Percentiles rank a stretch among this genome's conserved stretches.
Evolutionary conservation across 1,140 invertebrate genomes (phyloP).

Genomic region (Octopus bimaculoides): DNA sequence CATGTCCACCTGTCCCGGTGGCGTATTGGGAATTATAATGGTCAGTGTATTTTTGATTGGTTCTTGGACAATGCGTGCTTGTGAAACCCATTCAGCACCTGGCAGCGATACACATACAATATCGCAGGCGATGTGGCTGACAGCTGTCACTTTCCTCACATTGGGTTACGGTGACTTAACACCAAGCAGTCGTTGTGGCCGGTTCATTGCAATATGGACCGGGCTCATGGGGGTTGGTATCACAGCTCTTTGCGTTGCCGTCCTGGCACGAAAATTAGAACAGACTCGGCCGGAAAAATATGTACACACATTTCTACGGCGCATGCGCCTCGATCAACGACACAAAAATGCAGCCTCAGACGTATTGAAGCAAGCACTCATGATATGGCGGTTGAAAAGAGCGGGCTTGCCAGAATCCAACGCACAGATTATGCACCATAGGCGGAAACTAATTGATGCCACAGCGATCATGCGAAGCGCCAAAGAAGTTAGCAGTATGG

Average conservation of each 20-base stretch:
- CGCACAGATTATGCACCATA: conserved; percentile 30
- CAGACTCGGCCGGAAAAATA: conserved; percentile 40
- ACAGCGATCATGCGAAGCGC: conserved; percentile 39
- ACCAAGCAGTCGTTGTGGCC: conserved; percentile 50
- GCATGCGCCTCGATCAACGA: conserved; percentile 35
- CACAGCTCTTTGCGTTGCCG: conserved; percentile 50
- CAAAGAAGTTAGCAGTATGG: conserved; percentile 14
- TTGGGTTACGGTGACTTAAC: conserved; percentile 55
- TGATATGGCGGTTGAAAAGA: conserved; percentile 31
- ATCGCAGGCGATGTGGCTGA: conserved; percentile 50
- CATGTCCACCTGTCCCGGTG: conserved; percentile 50
- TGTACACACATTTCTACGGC: conserved; percentile 39
- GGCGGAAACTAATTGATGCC: conserved; percentile 37
- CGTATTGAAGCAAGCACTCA: conserved; percentile 36
- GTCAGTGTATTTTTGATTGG: conserved; percentile 43
- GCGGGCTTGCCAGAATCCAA: conserved; percentile 23
- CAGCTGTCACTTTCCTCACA: conserved; percentile 55
- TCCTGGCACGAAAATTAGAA: conserved; percentile 41
- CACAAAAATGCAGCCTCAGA: conserved; percentile 38
- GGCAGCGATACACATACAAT: conserved; percentile 20
- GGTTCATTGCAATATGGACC: conserved; percentile 48
- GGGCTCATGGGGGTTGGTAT: conserved; percentile 48
- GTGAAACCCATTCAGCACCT: conserved; percentile 35
- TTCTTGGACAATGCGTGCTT: conserved; percentile 47
- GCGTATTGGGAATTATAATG: conserved; percentile 44